Evolutionary conservation across 2,888 invertebrate genomes (phyloP).

Genomic region (Sisyra nigra): DNA sequence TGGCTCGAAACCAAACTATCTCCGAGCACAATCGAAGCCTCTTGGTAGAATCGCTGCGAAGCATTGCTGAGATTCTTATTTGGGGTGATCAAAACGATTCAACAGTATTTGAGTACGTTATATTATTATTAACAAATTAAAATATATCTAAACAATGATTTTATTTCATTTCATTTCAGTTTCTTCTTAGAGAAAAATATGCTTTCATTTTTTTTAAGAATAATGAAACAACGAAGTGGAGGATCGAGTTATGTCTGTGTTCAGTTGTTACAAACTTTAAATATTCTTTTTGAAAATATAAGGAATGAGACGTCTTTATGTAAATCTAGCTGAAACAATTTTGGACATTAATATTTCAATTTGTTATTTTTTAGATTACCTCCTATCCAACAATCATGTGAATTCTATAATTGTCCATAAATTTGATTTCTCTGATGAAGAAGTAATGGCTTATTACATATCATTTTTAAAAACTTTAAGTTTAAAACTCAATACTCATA

Average conservation of each 20-base stretch:
- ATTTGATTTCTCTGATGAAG: slow-evolving; percentile 99
- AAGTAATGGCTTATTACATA: slow-evolving; percentile 99
- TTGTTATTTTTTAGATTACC: slow-evolving; percentile 64
- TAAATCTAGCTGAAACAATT: slow-evolving; percentile 40
- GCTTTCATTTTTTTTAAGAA: slow-evolving; percentile 92
- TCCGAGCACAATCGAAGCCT: slow-evolving; percentile 88
- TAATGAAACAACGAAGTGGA: slow-evolving; percentile 95
- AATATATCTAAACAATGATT: neutral
- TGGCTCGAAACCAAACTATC: slow-evolving; percentile 89
- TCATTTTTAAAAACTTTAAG: slow-evolving; percentile 97
- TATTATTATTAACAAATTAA: slow-evolving; percentile 3
- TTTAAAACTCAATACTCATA: slow-evolving; percentile 91
- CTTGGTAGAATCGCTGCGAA: slow-evolving; percentile 88
- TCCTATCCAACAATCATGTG: slow-evolving; percentile 98
- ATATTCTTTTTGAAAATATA: slow-evolving; percentile 98
- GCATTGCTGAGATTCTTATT: slow-evolving; percentile 96
- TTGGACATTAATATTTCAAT: slow-evolving; percentile 2
- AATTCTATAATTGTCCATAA: slow-evolving; percentile 99
- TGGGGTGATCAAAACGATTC: slow-evolving; percentile 99
- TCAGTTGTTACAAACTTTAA: slow-evolving; percentile 91
- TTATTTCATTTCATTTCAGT: slow-evolving; percentile 30
- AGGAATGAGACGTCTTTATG: slow-evolving; percentile 97
- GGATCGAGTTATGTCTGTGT: slow-evolving; percentile 90
- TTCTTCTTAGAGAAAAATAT: slow-evolving; percentile 99
- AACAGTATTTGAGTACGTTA: slow-evolving; percentile 93